These are phyloP conservation scores for Ctenochaetus hawaiiensis DNA, from an alignment of 2,797 vertebrate genomes.

Conservation along the genomic window DNA sequence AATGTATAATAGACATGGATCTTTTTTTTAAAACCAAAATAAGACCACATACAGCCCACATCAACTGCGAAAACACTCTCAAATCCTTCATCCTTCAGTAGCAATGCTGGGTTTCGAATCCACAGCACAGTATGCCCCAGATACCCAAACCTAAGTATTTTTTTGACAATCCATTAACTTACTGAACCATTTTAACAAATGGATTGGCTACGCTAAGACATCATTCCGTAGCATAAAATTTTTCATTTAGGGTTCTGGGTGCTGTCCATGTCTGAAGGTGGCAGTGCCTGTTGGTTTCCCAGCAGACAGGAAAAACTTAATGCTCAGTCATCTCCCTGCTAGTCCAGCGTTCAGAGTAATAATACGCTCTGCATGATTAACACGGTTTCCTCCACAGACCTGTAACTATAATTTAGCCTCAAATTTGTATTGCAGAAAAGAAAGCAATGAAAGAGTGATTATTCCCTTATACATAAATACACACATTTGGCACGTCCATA, in stretches of 20 bases:
- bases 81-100: conserved; percentile 13
- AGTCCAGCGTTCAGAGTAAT: conserved; percentile 65
- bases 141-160: conserved; percentile 35
- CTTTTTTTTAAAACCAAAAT: background rate
- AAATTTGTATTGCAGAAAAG: conserved; percentile 79
- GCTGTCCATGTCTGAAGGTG: conserved; percentile 42
- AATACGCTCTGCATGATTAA: conserved; percentile 74
- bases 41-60: conserved; percentile 15
- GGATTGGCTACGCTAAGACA: conserved; percentile 51
- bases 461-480: conserved; percentile 78
- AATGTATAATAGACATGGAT: background rate
- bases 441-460: conserved; percentile 81
- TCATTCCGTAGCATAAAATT: conserved; percentile 48
- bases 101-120: conserved; percentile 13
- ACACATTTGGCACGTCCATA: conserved; percentile 75
- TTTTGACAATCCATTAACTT: conserved; percentile 47
- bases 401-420: conserved; percentile 76
- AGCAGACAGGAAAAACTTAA: conserved; percentile 68
- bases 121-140: conserved; percentile 8
- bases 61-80: conserved; percentile 23
- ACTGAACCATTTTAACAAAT: conserved; percentile 48
- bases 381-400: conserved; percentile 72
- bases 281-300: conserved; percentile 63
- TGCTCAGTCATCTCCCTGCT: conserved; percentile 44
- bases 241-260: conserved; percentile 54